Percentiles rank a stretch among this genome's conserved stretches.
phyloP scores from a whole-genome alignment of 1,140 invertebrate genomes.

The Sipha flava region DNA sequence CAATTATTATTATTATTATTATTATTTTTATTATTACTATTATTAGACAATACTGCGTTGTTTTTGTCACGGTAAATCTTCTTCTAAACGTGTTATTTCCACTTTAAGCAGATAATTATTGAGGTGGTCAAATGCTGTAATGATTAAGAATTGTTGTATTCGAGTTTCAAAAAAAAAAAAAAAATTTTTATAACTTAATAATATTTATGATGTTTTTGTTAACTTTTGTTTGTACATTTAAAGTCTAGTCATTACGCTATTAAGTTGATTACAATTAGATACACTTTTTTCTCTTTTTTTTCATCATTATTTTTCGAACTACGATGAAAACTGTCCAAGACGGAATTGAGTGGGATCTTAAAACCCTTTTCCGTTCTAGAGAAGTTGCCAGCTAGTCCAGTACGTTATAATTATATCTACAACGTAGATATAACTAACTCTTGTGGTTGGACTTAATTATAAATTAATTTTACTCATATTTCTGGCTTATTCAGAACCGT shows the following conservation, averaged over 20 bases:
- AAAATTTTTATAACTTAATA: constrained; percentile 13
- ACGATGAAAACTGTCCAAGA: too few relatives aligned
- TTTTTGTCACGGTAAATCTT: constrained; percentile 21
- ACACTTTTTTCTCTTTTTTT: constrained; percentile 13
- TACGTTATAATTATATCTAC: too few relatives aligned
- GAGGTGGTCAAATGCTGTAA: constrained; percentile 14
- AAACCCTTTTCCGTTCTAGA: too few relatives aligned
- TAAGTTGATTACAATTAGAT: constrained; percentile 23
- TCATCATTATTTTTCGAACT: background rate
- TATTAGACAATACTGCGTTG: constrained; percentile 10
- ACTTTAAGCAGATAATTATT: constrained; percentile 23
- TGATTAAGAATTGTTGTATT: constrained; percentile 15
- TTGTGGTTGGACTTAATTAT: too few relatives aligned
- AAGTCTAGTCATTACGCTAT: constrained; percentile 30
- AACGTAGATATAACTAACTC: too few relatives aligned
- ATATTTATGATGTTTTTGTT: constrained; percentile 28
- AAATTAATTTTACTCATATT: too few relatives aligned
- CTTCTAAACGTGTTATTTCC: constrained; percentile 29
- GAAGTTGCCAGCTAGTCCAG: too few relatives aligned
- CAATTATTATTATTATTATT: background rate
- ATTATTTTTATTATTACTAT: constrained; percentile 13
- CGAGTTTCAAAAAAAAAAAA: too few relatives aligned
- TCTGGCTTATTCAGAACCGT: too few relatives aligned
- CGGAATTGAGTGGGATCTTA: too few relatives aligned
- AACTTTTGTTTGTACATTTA: constrained; percentile 23